These are phyloP conservation scores for Eucidaris tribuloides DNA, from an alignment of 35 echinoderm and acorn worm genomes.

Conservation along the genomic window DNA sequence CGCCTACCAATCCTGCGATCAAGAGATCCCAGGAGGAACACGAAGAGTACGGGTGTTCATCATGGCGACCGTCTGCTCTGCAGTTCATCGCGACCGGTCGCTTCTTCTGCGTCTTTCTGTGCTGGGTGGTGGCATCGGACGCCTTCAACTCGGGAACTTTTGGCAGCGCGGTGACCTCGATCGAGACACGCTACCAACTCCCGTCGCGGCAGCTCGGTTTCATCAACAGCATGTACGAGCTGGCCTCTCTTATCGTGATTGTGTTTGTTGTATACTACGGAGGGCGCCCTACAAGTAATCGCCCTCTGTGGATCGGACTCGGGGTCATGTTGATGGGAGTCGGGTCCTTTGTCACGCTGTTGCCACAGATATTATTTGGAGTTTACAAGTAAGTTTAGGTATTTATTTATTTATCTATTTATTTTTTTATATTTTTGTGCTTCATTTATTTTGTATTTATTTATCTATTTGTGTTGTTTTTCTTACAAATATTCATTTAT, in stretches of 20 bases:
- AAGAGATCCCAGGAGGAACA: no score
- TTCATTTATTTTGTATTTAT: no score
- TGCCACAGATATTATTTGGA: conserved; percentile 26
- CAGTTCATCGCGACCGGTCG: background rate
- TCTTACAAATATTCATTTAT: no score
- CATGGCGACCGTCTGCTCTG: background rate
- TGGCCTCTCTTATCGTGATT: conserved; percentile 1
- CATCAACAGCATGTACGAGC: conserved; percentile 23
- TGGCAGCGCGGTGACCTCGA: conserved; percentile 8
- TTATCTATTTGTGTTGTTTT: no score
- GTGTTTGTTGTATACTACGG: conserved; percentile 22
- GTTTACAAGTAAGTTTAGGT: no score
- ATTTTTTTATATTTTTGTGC: no score
- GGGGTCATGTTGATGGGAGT: conserved; percentile 14
- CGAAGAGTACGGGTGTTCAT: conserved; percentile 13
- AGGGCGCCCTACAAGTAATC: background rate
- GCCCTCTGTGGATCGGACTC: conserved; percentile 30
- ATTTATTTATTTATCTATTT: no score
- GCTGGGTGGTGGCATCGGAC: conserved; percentile 7
- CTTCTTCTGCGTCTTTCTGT: conserved; percentile 18
- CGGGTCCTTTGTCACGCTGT: background rate
- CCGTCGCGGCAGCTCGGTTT: background rate
- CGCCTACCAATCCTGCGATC: no score
- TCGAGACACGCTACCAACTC: conserved; percentile 37
- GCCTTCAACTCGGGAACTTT: conserved; percentile 19